Conservation (phyloP, 2,888 invertebrate species). For the Synergus itoensis region DNA sequence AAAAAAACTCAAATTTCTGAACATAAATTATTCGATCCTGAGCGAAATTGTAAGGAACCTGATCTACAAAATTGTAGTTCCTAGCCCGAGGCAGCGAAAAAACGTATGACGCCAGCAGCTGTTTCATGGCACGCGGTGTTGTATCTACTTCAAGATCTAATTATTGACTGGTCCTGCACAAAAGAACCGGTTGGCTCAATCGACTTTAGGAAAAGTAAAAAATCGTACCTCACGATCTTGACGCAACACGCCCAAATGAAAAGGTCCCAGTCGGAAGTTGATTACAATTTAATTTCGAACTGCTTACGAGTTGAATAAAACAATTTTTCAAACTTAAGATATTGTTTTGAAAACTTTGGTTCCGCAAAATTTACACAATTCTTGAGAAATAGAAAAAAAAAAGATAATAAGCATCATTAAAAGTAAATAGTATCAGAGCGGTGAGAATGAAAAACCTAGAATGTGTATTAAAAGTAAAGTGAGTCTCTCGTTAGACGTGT, state of each 20-base stretch:
- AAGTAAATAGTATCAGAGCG: not conserved
- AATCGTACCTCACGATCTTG: not conserved
- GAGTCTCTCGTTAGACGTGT: conserved; percentile 4
- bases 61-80: conserved; percentile 14
- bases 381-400: not conserved
- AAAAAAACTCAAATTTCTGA: not conserved
- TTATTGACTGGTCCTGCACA: not conserved
- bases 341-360: too few relatives aligned
- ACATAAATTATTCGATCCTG: not conserved
- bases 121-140: not conserved
- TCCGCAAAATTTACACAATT: not conserved
- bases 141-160: not conserved
- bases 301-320: not conserved
- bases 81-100: not conserved
- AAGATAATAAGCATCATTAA: not conserved
- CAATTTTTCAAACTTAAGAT: not conserved
- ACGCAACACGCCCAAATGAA: conserved; percentile 10
- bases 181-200: conserved; percentile 25
- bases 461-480: not conserved
- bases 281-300: not conserved
- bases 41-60: conserved; percentile 8
- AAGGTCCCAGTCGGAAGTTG: not conserved
- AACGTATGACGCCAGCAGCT: conserved; percentile 7
- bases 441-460: not conserved
- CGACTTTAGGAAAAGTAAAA: not conserved